Base-by-base conservation (phyloP, 1,140 invertebrate genomes). In the Melipona quadrifasciata region DNA sequence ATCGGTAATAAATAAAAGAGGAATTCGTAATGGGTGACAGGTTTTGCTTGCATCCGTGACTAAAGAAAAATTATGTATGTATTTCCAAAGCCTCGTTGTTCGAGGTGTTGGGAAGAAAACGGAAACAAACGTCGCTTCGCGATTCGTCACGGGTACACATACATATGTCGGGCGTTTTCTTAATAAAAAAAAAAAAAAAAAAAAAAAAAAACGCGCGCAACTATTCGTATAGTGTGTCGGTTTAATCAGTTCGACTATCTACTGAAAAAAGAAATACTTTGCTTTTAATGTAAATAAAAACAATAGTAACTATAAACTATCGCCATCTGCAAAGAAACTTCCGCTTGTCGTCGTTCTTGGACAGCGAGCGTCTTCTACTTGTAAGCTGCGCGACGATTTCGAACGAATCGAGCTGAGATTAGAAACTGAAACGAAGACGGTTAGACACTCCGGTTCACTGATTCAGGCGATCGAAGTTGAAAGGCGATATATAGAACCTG, bases 1-100 rank as follows among this genome's bases (percentile, higher is more conserved):
- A 91, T 94, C 91, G 91, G 91, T 94, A 94, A 94, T 93, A 93
- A 94, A 94, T 93, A 94, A 94, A 94, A 93, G 90, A 93, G 71
- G 78, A 83, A 72, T 90, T 87, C 80, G 90, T 93, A 94, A 94
- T 92, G 92, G 91, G 91, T 91, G 91, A 91, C 90, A 90, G 91
- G 91, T 91, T 90, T 89, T 90, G 90, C 85, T 87, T 91, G 92
- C 87, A 76, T 86, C 83, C 82, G 87, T 89, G 87, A 89, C 81
- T 86, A 76, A 84, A 84, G 34, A 73, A 90, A 24, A 89, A 90
- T 34, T 82, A 47, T 47, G 39, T 47, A 47, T 47, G 39, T 47
- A 80, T 80, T 34, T 74, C 31, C 85, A 70, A 80, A 79, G 77
- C 58, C 34, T 81, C 84, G 51, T 53, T 47, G 47, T 27, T 2